These are phyloP conservation scores for Pemphredon lugubris DNA, from an alignment of 2,888 invertebrate genomes.

Conservation along the genomic window DNA sequence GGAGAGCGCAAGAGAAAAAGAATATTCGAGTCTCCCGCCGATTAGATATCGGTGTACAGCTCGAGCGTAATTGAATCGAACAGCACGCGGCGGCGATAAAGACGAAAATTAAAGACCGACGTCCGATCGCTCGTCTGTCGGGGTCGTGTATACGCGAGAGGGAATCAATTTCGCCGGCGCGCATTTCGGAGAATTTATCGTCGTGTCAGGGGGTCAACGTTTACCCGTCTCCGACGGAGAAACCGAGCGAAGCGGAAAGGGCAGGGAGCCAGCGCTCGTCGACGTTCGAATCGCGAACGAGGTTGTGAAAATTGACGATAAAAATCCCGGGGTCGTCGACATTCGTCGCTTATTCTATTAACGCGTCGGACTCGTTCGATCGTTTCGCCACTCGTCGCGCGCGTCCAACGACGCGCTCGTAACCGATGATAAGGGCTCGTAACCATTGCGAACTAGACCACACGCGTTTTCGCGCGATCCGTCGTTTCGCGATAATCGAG, in stretches of 20 bases:
- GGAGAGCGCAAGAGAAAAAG: constrained; percentile 5
- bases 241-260: too few relatives aligned
- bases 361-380: constrained; percentile 19
- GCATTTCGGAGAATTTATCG: constrained; percentile 44
- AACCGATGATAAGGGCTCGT: constrained; percentile 31
- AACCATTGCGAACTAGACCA: constrained; percentile 37
- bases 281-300: background rate
- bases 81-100: constrained; percentile 13
- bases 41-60: constrained; percentile 33
- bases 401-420: constrained; percentile 6
- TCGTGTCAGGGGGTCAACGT: constrained; percentile 36
- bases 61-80: constrained; percentile 31
- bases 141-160: too few relatives aligned
- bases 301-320: constrained; percentile 47
- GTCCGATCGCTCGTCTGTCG: too few relatives aligned
- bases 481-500: background rate
- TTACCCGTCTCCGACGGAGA: constrained; percentile 13
- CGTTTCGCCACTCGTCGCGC: constrained; percentile 22
- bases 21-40: constrained; percentile 12
- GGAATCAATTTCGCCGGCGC: too few relatives aligned
- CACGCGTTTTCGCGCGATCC: constrained; percentile 1
- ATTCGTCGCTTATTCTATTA: constrained; percentile 33
- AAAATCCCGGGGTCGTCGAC: constrained; percentile 50
- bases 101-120: background rate
- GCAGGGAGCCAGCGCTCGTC: background rate